These are phyloP conservation scores for Camponotus floridanus DNA, from an alignment of 1,140 invertebrate genomes.

Conservation along the genomic window DNA sequence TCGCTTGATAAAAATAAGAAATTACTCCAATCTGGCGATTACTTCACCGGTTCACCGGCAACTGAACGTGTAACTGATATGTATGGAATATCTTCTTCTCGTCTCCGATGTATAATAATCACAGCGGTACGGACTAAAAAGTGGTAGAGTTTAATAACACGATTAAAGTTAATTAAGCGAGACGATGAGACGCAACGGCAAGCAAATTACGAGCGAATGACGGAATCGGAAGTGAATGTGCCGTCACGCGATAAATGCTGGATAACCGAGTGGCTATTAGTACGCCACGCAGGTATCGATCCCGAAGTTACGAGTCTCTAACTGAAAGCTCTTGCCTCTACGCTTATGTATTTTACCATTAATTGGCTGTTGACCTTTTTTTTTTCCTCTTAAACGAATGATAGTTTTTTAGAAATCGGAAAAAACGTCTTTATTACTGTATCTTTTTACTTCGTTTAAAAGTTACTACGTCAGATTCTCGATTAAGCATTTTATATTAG, in stretches of 20 bases:
- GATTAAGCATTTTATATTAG: neutral
- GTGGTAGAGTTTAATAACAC: neutral
- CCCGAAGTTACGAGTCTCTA: neutral
- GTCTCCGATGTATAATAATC: conserved; percentile 12
- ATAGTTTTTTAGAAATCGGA: neutral
- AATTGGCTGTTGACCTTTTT: neutral
- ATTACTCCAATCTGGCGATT: neutral
- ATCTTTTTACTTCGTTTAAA: neutral
- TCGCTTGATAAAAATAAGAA: conserved; percentile 23
- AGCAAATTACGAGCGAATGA: conserved; percentile 32
- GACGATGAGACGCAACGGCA: conserved; percentile 19
- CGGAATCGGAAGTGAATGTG: conserved; percentile 49
- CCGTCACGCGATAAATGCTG: conserved; percentile 50
- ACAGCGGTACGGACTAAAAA: conserved; percentile 16
- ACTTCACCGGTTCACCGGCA: neutral
- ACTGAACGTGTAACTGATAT: neutral
- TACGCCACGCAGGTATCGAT: conserved; percentile 19
- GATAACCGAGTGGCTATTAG: conserved; percentile 34
- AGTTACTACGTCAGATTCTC: neutral
- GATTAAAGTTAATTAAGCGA: conserved; percentile 54
- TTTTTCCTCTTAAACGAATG: neutral
- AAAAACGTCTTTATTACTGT: neutral
- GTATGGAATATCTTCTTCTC: too few species aligned
- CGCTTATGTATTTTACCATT: conserved; percentile 2
- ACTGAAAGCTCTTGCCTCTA: conserved; percentile 25